Conservation (phyloP, 1,140 invertebrate genomes). For the Diorhabda sublineata region DNA sequence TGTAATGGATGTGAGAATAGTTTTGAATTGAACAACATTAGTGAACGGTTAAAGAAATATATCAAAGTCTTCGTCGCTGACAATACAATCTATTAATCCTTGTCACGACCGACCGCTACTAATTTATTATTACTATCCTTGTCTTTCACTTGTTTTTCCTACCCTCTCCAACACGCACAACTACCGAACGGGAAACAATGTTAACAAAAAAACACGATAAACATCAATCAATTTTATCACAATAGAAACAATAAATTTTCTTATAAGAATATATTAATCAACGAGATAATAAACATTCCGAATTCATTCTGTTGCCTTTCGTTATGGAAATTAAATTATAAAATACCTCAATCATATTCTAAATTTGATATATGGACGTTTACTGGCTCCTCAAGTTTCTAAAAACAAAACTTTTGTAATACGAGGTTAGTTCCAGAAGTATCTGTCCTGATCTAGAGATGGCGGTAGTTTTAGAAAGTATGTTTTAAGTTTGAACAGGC, state of each 20-base stretch:
- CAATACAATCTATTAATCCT: slow-evolving; percentile 46
- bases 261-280: slow-evolving; percentile 25
- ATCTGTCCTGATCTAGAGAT: too few species aligned
- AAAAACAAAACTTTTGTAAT: too few species aligned
- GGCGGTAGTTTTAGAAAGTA: too few species aligned
- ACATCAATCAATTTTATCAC: slow-evolving; percentile 38
- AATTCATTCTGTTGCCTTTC: slow-evolving; percentile 9
- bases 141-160: slow-evolving; percentile 1
- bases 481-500: too few species aligned
- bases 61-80: slow-evolving; percentile 44
- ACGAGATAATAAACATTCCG: slow-evolving; percentile 13
- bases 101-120: slow-evolving; percentile 41
- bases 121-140: slow-evolving; percentile 42
- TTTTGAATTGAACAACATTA: slow-evolving; percentile 40
- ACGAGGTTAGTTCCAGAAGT: too few species aligned
- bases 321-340: slow-evolving; percentile 10
- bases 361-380: too few species aligned
- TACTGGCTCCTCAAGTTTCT: too few species aligned
- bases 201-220: slow-evolving; percentile 32
- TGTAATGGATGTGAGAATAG: slow-evolving; percentile 45
- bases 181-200: slow-evolving; percentile 34
- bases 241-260: slow-evolving; percentile 33
- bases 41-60: slow-evolving; percentile 39
- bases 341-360: background rate
- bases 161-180: slow-evolving; percentile 15